These are phyloP conservation scores for Festucalex cinctus DNA, from an alignment of 2,113 vertebrate species.

Conservation along the genomic window DNA sequence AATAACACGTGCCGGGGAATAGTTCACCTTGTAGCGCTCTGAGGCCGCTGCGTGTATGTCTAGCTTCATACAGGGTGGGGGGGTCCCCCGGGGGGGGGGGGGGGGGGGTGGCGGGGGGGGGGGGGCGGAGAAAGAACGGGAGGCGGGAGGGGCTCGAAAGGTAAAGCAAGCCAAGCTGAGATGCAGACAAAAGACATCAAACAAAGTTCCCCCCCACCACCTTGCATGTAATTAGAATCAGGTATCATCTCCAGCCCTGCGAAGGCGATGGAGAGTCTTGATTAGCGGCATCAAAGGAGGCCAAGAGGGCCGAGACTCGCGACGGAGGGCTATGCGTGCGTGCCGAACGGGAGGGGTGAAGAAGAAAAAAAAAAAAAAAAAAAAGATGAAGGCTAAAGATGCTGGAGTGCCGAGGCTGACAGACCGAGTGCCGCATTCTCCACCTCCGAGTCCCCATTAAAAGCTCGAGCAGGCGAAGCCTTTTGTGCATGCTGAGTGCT, in stretches of 20 bases:
- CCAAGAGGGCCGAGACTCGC: conserved; percentile 20
- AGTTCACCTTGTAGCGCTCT: conserved; percentile 71
- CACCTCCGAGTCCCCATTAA: conserved; percentile 54
- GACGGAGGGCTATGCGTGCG: background rate
- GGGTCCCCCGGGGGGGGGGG: conserved; percentile 26
- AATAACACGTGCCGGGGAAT: conserved; percentile 68
- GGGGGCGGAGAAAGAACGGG: background rate
- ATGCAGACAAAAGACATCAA: conserved; percentile 43
- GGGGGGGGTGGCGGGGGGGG: background rate
- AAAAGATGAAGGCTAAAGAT: conserved; percentile 44
- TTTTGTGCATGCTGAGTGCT: conserved; percentile 62
- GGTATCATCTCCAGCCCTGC: conserved; percentile 32
- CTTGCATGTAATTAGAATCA: conserved; percentile 40
- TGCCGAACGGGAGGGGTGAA: conserved; percentile 26
- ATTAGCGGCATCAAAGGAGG: conserved; percentile 51
- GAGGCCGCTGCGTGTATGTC: conserved; percentile 40
- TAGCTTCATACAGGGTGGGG: conserved; percentile 30
- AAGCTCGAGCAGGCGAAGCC: conserved; percentile 49
- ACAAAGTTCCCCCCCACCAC: conserved; percentile 21
- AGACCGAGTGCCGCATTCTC: conserved; percentile 39
- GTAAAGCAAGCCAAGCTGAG: conserved; percentile 9
- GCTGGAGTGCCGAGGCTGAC: conserved; percentile 43
- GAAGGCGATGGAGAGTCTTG: conserved; percentile 35
- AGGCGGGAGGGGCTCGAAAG: background rate
- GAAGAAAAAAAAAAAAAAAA: too few species aligned